Evolutionary conservation across 2,888 invertebrate genomes (phyloP).

Genomic region (Ochropleura leucogaster): DNA sequence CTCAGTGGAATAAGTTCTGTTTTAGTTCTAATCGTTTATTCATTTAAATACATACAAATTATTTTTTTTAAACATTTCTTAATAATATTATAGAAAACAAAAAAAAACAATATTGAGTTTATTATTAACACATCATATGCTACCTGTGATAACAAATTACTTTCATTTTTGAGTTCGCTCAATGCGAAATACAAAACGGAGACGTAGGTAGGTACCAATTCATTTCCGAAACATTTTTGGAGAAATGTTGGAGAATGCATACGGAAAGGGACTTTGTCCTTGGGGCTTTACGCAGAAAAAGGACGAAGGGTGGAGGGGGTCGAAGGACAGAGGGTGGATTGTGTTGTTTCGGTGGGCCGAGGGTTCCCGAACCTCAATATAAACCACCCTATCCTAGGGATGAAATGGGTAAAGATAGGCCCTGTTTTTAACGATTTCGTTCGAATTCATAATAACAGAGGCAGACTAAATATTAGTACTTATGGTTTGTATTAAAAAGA

Average conservation of each 20-base stretch:
- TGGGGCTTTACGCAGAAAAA: conserved; percentile 13
- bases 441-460: background rate
- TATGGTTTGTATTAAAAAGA: too few species aligned
- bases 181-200: conserved; percentile 23
- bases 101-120: too few species aligned
- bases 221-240: background rate
- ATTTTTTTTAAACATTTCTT: too few species aligned
- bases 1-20: too few species aligned
- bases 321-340: conserved; percentile 2
- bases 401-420: too few species aligned
- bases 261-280: conserved; percentile 25
- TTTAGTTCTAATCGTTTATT: too few species aligned
- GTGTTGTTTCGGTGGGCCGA: background rate
- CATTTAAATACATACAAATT: too few species aligned
- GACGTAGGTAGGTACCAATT: conserved; percentile 23
- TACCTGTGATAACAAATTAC: too few species aligned
- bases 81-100: too few species aligned
- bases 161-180: background rate
- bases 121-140: too few species aligned
- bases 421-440: background rate
- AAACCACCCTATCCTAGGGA: background rate
- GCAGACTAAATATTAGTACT: background rate
- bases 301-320: background rate
- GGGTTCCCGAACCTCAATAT: background rate
- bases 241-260: background rate